Evolutionary conservation across 2,888 invertebrate species (phyloP), one percentile per base, ranked within the genome.

Genomic region (Melitaea athalia): DNA sequence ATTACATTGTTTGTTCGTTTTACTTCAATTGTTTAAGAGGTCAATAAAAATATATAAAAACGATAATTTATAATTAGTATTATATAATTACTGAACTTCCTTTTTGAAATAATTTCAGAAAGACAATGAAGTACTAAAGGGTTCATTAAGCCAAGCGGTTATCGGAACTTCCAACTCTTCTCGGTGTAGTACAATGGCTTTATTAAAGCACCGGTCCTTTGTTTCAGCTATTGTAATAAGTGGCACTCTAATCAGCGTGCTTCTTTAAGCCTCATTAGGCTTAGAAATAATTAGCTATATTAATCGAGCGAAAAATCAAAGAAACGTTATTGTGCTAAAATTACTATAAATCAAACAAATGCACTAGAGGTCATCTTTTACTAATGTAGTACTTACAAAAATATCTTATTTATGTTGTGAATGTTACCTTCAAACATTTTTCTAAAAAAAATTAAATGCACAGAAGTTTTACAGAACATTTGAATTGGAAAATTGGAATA

Each of bases 211-310:
- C 1, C 6, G 33, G 31, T 55, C 33, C 53, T 55, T 55, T 55
- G 14, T 52, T 55, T 55, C 14, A n/a, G 31, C 14, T 53, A 55
- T 24, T 52, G 31, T 55, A 33, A 8, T 55, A 55, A 31, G 33
- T 33, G 33, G 31, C 33, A 55, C 53, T 33, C 24, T 55, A 55
- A 55, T 33, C 33, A 33, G 12, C 53, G 31, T 55, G 53, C 14
- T 12, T 33, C 14, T 55, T 55, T 55, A 55, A 33, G 53, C 31
- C 53, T 55, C 33, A 33, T 55, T 55, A 33, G n/a, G 6, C 47
- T n/a, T 49, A 49, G 47, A 49, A 14, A 55, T 55, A 55, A 33
- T 52, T 24, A 52, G 11, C 24, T 52, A 24, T 55, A 55, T 55
- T 33, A 55, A 55, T 55, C 53, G 53, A 55, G 53, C 6, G 31